These are phyloP conservation scores for Diadophis punctatus DNA, from an alignment of 2,113 vertebrate species.

Conservation along the genomic window DNA sequence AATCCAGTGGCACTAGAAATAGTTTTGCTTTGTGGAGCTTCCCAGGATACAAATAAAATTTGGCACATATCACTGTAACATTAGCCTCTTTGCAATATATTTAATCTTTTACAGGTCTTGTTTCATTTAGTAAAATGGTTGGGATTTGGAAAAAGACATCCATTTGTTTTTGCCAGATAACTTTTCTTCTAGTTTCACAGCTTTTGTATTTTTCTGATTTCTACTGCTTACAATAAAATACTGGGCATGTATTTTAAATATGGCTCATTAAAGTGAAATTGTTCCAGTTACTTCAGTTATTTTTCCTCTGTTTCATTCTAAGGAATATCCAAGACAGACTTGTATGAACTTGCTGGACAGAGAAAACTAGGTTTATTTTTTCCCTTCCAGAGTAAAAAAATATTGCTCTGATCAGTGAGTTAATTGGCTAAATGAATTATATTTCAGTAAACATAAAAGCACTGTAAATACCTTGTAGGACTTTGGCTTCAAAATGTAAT, in stretches of 20 bases:
- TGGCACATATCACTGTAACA: constrained; percentile 23
- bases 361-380: constrained; percentile 26
- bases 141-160: constrained; percentile 43
- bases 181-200: constrained; percentile 23
- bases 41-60: constrained; percentile 41
- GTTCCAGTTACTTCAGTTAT: constrained; percentile 51
- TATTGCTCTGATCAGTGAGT: constrained; percentile 46
- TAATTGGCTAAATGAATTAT: neutral
- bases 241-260: constrained; percentile 45
- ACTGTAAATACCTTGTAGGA: constrained; percentile 21
- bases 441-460: constrained; percentile 33
- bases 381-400: constrained; percentile 40
- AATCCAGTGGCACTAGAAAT: constrained; percentile 33
- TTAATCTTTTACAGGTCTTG: constrained; percentile 27
- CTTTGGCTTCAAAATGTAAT: constrained; percentile 29
- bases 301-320: constrained; percentile 33
- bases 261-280: constrained; percentile 34
- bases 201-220: constrained; percentile 47
- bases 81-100: constrained; percentile 37
- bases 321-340: constrained; percentile 45
- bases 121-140: constrained; percentile 37
- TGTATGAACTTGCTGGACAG: constrained; percentile 37
- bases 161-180: constrained; percentile 33
- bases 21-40: constrained; percentile 29
- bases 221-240: constrained; percentile 33